Conservation (phyloP, 2,888 invertebrate genomes). For the Clusia tigrina region DNA sequence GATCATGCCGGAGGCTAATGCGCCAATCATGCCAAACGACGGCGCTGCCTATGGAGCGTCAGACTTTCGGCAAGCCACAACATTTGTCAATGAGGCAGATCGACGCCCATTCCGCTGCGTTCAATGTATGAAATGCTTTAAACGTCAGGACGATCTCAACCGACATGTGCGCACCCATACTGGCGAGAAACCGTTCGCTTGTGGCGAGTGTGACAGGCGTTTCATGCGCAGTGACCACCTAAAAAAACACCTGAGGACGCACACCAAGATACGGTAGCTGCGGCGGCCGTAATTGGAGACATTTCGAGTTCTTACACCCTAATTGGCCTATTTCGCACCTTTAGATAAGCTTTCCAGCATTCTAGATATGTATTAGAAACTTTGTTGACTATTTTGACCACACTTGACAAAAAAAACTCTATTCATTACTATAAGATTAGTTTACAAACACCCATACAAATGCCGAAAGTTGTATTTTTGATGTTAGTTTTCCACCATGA, state of each 20-base stretch:
- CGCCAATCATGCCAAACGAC: conserved; percentile 23
- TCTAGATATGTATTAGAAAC: too few species aligned
- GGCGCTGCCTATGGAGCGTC: conserved; percentile 25
- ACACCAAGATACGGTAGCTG: conserved; percentile 44
- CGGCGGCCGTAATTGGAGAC: not conserved
- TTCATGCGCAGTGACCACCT: conserved; percentile 59
- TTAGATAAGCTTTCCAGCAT: too few species aligned
- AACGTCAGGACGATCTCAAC: conserved; percentile 59
- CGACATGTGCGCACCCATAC: conserved; percentile 58
- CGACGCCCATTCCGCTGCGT: conserved; percentile 52
- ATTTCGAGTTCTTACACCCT: too few species aligned
- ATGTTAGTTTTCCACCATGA: too few species aligned
- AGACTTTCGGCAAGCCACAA: conserved; percentile 46
- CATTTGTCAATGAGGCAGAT: conserved; percentile 45
- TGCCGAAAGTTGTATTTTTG: too few species aligned
- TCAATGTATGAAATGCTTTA: conserved; percentile 54
- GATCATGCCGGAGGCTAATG: conserved; percentile 38
- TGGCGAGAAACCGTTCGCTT: conserved; percentile 58
- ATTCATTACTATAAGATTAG: too few species aligned
- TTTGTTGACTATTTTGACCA: too few species aligned
- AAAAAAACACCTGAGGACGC: conserved; percentile 59
- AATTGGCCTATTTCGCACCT: too few species aligned
- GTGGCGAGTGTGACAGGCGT: conserved; percentile 51
- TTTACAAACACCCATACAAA: too few species aligned
- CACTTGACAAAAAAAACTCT: too few species aligned